Percentiles rank a stretch among this genome's conserved stretches.
Evolutionary conservation across 2,797 vertebrate genomes (phyloP).

Genomic region (Anolis apletophallus): DNA sequence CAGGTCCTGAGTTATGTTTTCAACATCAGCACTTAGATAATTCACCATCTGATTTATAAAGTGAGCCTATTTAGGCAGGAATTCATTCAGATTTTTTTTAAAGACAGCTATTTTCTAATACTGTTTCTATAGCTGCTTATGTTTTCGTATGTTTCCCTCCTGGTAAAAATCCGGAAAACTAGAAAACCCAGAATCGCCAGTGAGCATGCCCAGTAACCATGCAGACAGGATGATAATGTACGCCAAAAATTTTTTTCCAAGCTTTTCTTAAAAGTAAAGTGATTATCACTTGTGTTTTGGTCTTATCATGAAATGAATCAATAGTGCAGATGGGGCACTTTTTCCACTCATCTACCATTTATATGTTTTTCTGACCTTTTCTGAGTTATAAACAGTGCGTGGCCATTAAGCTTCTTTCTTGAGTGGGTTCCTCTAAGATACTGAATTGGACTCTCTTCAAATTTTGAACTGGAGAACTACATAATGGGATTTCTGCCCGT

Average conservation of each 20-base stretch:
- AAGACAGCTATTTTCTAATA: constrained; percentile 21
- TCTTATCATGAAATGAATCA: constrained; percentile 16
- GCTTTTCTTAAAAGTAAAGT: neutral
- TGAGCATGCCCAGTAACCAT: no score
- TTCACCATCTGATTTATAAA: constrained; percentile 48
- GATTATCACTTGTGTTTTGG: neutral
- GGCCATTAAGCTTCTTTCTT: constrained; percentile 59
- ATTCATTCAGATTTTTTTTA: constrained; percentile 15
- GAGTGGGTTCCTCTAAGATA: constrained; percentile 65
- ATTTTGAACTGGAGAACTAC: constrained; percentile 17
- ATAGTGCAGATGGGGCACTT: constrained; percentile 20
- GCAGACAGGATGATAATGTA: no score
- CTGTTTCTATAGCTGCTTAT: constrained; percentile 26
- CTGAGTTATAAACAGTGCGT: neutral
- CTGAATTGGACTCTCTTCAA: constrained; percentile 31
- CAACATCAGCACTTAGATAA: neutral
- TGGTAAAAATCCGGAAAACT: neutral
- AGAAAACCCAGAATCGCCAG: no score
- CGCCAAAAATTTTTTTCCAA: no score
- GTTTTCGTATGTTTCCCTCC: constrained; percentile 9
- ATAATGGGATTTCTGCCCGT: constrained; percentile 66
- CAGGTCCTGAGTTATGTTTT: constrained; percentile 39
- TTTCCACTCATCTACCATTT: constrained; percentile 29
- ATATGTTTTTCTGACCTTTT: constrained; percentile 28
- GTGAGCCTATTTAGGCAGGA: constrained; percentile 31